A percentile compares a stretch with the other conserved stretches of the same genome.
Conservation (phyloP, 1,140 invertebrate genomes). For the Scylla paramamosain region DNA sequence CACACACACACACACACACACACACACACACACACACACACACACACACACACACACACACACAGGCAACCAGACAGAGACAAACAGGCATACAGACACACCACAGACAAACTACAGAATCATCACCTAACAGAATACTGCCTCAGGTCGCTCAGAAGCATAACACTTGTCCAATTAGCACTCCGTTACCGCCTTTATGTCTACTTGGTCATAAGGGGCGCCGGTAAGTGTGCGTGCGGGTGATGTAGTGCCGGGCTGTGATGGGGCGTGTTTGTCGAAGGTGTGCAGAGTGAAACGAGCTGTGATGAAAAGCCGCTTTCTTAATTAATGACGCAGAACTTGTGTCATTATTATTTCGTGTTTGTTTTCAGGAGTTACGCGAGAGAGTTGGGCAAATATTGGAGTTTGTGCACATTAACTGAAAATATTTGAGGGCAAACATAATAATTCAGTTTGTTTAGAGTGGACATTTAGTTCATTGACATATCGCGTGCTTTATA, state of each 20-base stretch:
- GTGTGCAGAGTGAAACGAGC: no score
- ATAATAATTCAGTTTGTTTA: background rate
- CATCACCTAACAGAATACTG: background rate
- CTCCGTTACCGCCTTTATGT: no score
- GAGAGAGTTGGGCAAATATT: background rate
- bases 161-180: no score
- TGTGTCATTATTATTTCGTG: background rate
- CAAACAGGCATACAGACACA: background rate
- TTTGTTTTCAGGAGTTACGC: background rate
- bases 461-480: background rate
- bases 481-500: background rate
- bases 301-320: background rate
- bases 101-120: background rate
- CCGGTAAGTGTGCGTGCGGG: no score
- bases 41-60: conserved; percentile 47
- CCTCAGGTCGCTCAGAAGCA: no score
- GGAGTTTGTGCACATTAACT: background rate
- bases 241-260: no score
- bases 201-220: no score
- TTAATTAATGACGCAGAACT: background rate
- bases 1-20: conserved; percentile 29
- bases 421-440: background rate
- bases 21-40: conserved; percentile 50
- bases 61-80: background rate
- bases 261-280: no score